Evolutionary conservation across 2,888 invertebrate species (phyloP).

Genomic region (Zhuqinia jingwanae): DNA sequence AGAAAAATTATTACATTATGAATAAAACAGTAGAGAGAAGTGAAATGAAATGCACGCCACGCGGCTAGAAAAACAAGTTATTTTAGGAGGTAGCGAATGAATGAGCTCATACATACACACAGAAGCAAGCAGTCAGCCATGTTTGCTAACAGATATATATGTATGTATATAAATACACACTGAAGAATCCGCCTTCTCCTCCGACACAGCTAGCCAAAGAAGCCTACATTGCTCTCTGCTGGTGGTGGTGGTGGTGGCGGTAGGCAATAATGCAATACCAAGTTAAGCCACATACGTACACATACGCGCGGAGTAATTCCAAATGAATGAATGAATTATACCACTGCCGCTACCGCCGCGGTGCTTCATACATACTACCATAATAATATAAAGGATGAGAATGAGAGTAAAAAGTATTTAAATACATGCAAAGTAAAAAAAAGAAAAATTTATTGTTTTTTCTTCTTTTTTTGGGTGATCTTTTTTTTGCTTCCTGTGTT

Average conservation of each 20-base stretch:
- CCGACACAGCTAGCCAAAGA: background rate
- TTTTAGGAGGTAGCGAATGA: conserved; percentile 11
- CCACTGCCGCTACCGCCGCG: background rate
- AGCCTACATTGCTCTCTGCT: background rate
- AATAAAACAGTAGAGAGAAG: conserved; percentile 75
- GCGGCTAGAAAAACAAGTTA: conserved; percentile 18
- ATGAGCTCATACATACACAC: background rate
- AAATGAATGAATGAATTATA: conserved; percentile 62
- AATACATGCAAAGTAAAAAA: no score
- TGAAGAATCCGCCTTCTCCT: conserved; percentile 12
- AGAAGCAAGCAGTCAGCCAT: conserved; percentile 20
- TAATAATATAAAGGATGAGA: no score
- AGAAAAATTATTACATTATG: conserved; percentile 75
- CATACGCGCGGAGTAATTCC: conserved; percentile 43
- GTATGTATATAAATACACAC: no score
- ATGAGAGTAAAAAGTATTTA: conserved; percentile 21
- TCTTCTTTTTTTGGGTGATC: background rate
- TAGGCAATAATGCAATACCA: background rate
- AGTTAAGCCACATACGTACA: conserved; percentile 38
- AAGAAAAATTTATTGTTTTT: conserved; percentile 4
- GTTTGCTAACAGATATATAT: conserved; percentile 2
- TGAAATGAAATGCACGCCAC: conserved; percentile 61
- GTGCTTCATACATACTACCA: no score
- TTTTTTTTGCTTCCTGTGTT: conserved; percentile 5
- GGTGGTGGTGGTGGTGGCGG: conserved; percentile 21